A percentile compares a stretch with the other conserved stretches of the same genome.
Evolutionary conservation across 1,140 invertebrate species (phyloP).

Genomic region (Orius insidiosus): DNA sequence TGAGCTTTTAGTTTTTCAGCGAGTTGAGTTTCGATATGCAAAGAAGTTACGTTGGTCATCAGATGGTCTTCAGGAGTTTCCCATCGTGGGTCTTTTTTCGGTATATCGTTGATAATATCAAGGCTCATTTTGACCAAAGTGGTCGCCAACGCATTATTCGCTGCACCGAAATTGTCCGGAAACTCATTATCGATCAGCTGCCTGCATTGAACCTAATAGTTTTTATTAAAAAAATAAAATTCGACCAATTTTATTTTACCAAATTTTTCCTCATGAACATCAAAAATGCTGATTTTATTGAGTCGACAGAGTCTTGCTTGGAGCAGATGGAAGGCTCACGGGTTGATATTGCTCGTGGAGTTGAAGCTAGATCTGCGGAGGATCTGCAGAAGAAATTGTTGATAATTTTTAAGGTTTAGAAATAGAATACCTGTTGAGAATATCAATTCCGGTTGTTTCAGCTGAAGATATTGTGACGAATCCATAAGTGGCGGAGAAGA

Average conservation of each 20-base stretch:
- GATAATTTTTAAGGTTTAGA: neutral
- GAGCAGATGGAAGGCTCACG: neutral
- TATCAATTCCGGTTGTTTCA: slow-evolving; percentile 8
- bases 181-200: slow-evolving; percentile 9
- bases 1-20: slow-evolving; percentile 12
- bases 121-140: slow-evolving; percentile 13
- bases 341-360: neutral
- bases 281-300: slow-evolving; percentile 10
- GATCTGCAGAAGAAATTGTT: slow-evolving; percentile 2
- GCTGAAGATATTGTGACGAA: slow-evolving; percentile 10
- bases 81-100: slow-evolving; percentile 9
- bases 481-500: slow-evolving; percentile 13
- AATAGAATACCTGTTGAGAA: slow-evolving; percentile 6
- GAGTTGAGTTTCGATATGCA: slow-evolving; percentile 13
- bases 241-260: slow-evolving; percentile 2
- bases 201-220: slow-evolving; percentile 7
- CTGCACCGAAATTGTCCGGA: neutral
- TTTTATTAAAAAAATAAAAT: no score
- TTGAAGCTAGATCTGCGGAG: neutral
- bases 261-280: slow-evolving; percentile 11
- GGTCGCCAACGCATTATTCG: slow-evolving; percentile 4
- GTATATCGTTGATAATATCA: slow-evolving; percentile 11
- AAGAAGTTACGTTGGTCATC: neutral
- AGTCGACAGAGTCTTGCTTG: slow-evolving; percentile 2
- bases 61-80: neutral